Evolutionary conservation across 2,113 vertebrate genomes (phyloP).

Genomic region (Phainopepla nitens): DNA sequence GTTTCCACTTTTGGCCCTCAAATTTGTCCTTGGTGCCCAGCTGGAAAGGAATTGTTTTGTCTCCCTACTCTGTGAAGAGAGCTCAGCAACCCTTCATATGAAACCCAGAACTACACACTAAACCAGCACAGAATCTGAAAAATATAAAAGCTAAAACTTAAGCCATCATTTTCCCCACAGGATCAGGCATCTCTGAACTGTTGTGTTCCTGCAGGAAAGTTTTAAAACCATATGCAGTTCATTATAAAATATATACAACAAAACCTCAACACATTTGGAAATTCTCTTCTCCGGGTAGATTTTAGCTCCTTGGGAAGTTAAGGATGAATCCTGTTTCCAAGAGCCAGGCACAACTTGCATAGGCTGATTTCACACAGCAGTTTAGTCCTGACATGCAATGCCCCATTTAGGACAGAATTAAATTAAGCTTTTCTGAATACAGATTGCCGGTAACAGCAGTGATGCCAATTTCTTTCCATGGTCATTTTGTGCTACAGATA

Average conservation of each 20-base stretch:
- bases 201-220: background rate
- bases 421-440: slow-evolving; percentile 2
- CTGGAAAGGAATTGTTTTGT: too few species aligned
- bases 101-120: too few species aligned
- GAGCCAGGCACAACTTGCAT: background rate
- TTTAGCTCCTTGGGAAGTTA: background rate
- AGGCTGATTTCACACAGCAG: background rate
- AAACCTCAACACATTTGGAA: background rate
- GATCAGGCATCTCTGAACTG: background rate
- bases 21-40: too few species aligned
- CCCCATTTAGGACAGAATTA: background rate
- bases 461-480: background rate
- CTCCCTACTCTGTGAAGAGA: too few species aligned
- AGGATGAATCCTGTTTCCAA: background rate
- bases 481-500: background rate
- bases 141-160: too few species aligned
- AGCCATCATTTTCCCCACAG: background rate
- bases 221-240: background rate
- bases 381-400: background rate
- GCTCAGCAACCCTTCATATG: too few species aligned
- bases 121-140: too few species aligned
- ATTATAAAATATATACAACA: background rate
- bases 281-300: background rate
- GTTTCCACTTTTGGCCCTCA: too few species aligned
- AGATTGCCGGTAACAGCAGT: background rate